phyloP scores from a whole-genome alignment of 1,140 invertebrate species.

The Temnothorax longispinosus region DNA sequence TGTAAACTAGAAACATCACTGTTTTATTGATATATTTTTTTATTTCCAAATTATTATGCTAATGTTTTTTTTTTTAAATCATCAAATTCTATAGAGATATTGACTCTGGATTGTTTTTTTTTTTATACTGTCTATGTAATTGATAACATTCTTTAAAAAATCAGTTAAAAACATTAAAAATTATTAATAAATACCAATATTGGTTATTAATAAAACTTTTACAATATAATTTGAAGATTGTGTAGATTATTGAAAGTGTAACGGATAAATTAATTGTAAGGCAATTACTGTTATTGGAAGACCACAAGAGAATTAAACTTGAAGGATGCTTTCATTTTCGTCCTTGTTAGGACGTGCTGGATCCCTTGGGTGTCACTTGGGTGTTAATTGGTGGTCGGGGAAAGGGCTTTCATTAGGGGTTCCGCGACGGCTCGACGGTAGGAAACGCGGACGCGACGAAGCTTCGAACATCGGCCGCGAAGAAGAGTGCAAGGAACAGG shows the following conservation, averaged over 20 bases:
- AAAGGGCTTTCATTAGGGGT: slow-evolving; percentile 71
- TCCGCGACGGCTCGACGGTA: slow-evolving; percentile 56
- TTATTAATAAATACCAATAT: not conserved
- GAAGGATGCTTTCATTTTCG: slow-evolving; percentile 5
- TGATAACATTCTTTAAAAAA: not conserved
- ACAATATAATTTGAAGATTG: not conserved
- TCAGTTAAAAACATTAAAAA: not conserved
- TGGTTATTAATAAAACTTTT: not conserved
- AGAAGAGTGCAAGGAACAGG: slow-evolving; percentile 16
- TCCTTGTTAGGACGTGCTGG: slow-evolving; percentile 35
- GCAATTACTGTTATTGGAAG: slow-evolving; percentile 4
- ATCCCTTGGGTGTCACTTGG: slow-evolving; percentile 59
- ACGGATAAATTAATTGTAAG: not conserved
- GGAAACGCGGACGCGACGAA: slow-evolving; percentile 48
- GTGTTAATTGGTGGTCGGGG: slow-evolving; percentile 68
- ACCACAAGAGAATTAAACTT: not conserved
- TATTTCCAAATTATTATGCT: not conserved
- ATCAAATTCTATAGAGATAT: not conserved
- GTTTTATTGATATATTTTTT: not conserved
- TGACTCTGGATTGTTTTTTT: not conserved
- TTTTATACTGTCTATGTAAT: not conserved
- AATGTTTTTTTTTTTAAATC: not conserved
- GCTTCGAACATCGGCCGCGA: slow-evolving; percentile 1
- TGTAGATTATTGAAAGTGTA: not conserved
- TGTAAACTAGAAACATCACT: not conserved